A percentile compares a stretch with the other conserved stretches of the same genome.
These are phyloP conservation scores for Subacronicta megacephala DNA, from an alignment of 2,888 invertebrate species.

Conservation along the genomic window DNA sequence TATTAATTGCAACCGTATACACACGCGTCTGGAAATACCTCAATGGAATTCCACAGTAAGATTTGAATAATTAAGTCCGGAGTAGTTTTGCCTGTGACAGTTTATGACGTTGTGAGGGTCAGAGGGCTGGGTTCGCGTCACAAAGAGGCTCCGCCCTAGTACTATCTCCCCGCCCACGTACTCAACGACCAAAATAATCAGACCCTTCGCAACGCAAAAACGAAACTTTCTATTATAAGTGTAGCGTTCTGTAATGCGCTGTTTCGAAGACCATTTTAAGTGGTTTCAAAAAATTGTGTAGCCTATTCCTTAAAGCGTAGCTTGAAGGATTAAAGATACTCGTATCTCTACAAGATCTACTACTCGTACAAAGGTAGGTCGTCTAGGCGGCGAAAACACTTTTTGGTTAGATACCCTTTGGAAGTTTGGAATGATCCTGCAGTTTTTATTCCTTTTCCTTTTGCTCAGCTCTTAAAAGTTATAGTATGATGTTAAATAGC, in stretches of 20 bases:
- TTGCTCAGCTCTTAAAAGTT: too few species aligned
- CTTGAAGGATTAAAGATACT: too few species aligned
- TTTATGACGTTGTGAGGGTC: slow-evolving; percentile 45
- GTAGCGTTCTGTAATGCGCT: neutral
- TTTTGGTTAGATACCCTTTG: too few species aligned
- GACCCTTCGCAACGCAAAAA: slow-evolving; percentile 3
- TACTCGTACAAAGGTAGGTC: too few species aligned
- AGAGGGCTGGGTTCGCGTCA: slow-evolving; percentile 54
- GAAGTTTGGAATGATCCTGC: too few species aligned
- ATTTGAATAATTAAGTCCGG: neutral
- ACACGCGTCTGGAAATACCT: slow-evolving; percentile 17
- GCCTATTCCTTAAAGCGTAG: too few species aligned
- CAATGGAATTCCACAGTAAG: neutral
- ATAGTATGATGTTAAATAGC: too few species aligned
- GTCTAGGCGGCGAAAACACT: too few species aligned
- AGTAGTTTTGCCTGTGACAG: slow-evolving; percentile 30
- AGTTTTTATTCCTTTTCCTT: too few species aligned
- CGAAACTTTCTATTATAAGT: neutral
- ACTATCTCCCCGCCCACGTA: slow-evolving; percentile 45
- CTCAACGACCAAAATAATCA: slow-evolving; percentile 24
- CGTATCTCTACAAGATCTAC: too few species aligned
- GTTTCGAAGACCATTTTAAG: slow-evolving; percentile 8
- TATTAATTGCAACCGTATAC: slow-evolving; percentile 3
- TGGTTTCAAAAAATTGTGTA: slow-evolving; percentile 22
- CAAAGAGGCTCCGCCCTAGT: slow-evolving; percentile 58